phyloP scores from a whole-genome alignment of 2,797 vertebrate genomes.

The Pseudocheirus occidentalis region DNA sequence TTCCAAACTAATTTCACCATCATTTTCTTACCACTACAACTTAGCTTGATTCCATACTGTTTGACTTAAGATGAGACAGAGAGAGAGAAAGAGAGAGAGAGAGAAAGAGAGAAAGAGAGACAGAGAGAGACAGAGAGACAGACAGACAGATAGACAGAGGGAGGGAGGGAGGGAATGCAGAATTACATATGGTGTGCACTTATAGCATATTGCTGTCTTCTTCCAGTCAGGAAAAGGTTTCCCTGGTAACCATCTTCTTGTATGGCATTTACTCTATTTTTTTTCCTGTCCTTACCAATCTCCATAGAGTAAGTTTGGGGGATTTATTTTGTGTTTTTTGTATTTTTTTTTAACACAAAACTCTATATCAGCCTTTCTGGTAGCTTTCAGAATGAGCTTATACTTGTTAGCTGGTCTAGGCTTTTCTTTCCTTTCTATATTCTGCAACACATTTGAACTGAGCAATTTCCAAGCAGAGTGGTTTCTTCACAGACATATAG shows the following conservation, averaged over 20 bases:
- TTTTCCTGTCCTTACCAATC: not conserved
- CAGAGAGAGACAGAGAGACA: no score
- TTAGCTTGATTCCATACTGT: not conserved
- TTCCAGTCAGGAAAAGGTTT: slow-evolving; percentile 33
- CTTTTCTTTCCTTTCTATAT: slow-evolving; percentile 8
- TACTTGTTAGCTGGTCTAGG: not conserved
- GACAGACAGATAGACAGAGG: no score
- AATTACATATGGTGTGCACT: not conserved
- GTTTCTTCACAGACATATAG: slow-evolving; percentile 13
- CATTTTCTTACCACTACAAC: not conserved
- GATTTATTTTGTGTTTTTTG: slow-evolving; percentile 2
- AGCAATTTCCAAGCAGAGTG: slow-evolving; percentile 30
- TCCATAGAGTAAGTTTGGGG: slow-evolving; percentile 22
- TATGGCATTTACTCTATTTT: not conserved
- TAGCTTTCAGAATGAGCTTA: not conserved
- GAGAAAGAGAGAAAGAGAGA: no score
- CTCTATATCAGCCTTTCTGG: not conserved
- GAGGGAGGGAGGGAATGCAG: not conserved
- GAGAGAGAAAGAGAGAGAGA: no score
- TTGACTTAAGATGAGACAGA: slow-evolving; percentile 3
- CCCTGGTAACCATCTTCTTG: not conserved
- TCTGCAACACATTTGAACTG: not conserved
- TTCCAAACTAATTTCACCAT: not conserved
- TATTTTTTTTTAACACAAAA: not conserved
- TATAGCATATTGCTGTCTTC: not conserved